phyloP scores from a whole-genome alignment of 2,113 vertebrate genomes.

The Neopipo cinnamomea region DNA sequence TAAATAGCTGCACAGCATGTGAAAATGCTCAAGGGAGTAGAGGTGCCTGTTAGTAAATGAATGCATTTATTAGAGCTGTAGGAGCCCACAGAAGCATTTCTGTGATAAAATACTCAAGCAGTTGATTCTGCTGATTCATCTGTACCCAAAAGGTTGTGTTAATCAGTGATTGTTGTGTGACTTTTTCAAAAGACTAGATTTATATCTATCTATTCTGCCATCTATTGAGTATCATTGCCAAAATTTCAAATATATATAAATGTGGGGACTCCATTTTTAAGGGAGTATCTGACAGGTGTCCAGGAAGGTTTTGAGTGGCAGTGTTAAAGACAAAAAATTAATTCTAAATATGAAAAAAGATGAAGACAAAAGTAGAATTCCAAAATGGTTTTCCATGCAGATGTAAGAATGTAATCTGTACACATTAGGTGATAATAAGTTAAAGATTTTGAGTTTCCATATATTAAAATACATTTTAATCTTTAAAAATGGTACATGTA shows the following conservation, averaged over 20 bases:
- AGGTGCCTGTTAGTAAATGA: slow-evolving; percentile 52
- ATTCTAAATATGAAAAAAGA: neutral
- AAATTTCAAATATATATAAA: slow-evolving; percentile 19
- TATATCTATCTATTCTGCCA: neutral
- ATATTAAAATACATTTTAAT: neutral
- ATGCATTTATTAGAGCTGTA: slow-evolving; percentile 31
- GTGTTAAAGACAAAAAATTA: neutral
- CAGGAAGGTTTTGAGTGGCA: neutral
- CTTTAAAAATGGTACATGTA: neutral
- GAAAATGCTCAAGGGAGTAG: neutral
- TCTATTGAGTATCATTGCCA: neutral
- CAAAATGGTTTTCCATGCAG: neutral
- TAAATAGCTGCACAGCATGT: neutral
- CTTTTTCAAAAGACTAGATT: neutral
- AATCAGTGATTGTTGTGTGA: slow-evolving; percentile 51
- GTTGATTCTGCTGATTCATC: slow-evolving; percentile 40
- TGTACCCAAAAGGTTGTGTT: slow-evolving; percentile 40
- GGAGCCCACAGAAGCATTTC: neutral
- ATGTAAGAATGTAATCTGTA: neutral
- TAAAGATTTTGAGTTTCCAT: neutral
- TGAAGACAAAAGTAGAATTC: neutral
- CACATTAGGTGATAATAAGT: neutral
- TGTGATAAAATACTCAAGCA: slow-evolving; percentile 24
- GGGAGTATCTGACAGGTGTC: neutral
- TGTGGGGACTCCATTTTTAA: neutral